Evolutionary conservation across 2,113 vertebrate genomes (phyloP).

Genomic region (Heliornis fulica): DNA sequence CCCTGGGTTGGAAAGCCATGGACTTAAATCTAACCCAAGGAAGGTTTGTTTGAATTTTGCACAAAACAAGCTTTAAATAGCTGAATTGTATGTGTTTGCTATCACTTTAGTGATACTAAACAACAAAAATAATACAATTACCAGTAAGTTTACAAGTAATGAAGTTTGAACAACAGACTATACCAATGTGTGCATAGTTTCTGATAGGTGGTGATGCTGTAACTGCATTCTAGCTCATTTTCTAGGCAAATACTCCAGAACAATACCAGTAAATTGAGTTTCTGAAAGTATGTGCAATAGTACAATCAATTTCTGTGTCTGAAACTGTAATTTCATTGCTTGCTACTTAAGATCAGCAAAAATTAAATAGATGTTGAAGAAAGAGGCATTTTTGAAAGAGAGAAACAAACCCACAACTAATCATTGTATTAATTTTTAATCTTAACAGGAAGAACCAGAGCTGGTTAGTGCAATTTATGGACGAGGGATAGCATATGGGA

Average conservation of each 20-base stretch:
- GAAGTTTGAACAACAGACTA: background rate
- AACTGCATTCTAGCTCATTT: background rate
- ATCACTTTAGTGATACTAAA: background rate
- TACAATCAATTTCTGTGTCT: background rate
- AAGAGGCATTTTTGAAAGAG: background rate
- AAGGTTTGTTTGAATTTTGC: background rate
- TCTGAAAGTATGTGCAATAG: background rate
- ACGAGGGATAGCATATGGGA: constrained; percentile 94
- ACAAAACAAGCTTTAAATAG: background rate
- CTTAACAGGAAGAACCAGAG: constrained; percentile 88
- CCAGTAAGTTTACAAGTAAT: background rate
- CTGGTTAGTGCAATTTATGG: constrained; percentile 97
- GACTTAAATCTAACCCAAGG: background rate
- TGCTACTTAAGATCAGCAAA: background rate
- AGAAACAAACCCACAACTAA: background rate
- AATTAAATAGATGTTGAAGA: background rate
- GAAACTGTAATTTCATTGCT: background rate
- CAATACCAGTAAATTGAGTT: background rate
- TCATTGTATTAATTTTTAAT: constrained; percentile 55
- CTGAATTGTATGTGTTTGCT: background rate
- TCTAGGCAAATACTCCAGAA: background rate
- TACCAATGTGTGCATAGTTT: background rate
- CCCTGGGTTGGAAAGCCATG: background rate
- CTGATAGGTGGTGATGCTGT: background rate
- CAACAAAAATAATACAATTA: background rate